A percentile compares a stretch with the other conserved stretches of the same genome.
These are phyloP conservation scores for Prosapia bicincta DNA, from an alignment of 2,888 invertebrate genomes.

Conservation along the genomic window DNA sequence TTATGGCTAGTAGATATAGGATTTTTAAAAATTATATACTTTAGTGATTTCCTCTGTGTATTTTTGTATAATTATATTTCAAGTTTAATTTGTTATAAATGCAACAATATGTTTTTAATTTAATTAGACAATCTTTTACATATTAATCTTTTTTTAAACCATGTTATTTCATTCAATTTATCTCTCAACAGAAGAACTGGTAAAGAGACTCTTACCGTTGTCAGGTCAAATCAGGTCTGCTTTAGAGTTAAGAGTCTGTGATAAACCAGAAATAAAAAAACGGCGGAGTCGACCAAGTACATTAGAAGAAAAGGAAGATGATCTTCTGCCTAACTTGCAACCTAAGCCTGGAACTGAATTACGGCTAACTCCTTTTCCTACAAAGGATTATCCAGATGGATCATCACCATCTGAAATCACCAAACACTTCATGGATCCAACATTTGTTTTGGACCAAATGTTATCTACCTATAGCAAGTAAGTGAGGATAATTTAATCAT, in stretches of 20 bases:
- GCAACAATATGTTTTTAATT: too few relatives aligned
- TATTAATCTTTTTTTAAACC: too few relatives aligned
- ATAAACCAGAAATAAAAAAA: slow-evolving; percentile 29
- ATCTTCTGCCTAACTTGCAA: slow-evolving; percentile 75
- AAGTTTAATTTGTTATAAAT: too few relatives aligned
- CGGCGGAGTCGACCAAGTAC: slow-evolving; percentile 46
- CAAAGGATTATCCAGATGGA: slow-evolving; percentile 70
- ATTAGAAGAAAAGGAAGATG: slow-evolving; percentile 45
- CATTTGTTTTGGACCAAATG: slow-evolving; percentile 64
- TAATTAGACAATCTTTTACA: too few relatives aligned
- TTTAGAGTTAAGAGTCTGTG: slow-evolving; percentile 57
- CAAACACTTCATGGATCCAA: slow-evolving; percentile 77
- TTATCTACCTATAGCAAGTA: slow-evolving; percentile 26
- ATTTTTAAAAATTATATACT: too few relatives aligned
- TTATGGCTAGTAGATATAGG: too few relatives aligned
- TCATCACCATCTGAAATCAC: slow-evolving; percentile 82
- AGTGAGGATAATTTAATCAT: too few relatives aligned
- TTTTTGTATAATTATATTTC: too few relatives aligned
- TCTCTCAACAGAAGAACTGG: slow-evolving; percentile 50
- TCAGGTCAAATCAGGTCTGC: slow-evolving; percentile 75
- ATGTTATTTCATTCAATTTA: too few relatives aligned
- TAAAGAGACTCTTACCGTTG: slow-evolving; percentile 63
- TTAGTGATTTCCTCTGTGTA: too few relatives aligned
- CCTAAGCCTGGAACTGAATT: slow-evolving; percentile 77
- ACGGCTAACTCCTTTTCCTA: slow-evolving; percentile 72